Base-by-base conservation (phyloP, 2,888 invertebrate genomes). In the Callyntrura guangdongensis region DNA sequence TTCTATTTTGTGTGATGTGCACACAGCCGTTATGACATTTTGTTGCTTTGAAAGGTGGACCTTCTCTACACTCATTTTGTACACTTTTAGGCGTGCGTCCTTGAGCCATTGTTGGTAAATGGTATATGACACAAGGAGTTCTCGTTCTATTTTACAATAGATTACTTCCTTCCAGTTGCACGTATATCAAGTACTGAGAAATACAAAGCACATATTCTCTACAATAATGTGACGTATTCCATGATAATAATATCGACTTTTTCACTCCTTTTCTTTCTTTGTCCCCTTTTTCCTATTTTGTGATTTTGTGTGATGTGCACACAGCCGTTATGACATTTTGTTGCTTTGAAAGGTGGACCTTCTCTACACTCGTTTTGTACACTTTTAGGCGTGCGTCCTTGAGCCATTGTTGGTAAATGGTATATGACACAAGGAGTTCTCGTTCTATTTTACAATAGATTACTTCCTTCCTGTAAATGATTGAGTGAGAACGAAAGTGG, bases 381-480 rank as follows among this genome's bases (percentile, higher is more conserved):
- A 2, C 14, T 53, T 12, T 53, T 53, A 14, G 12, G 5, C n/a
- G 5, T 53, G n/a, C 2, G 12, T 14, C 14, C 53, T 53, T 12
- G 53, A n/a, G 53, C n/a, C 8, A 2, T 53, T 53, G n/a, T 53
- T 36, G 6, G 36, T 4, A 36, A 53, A n/a, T n/a, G 53, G 53
- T 9, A 9, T n/a, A 53, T 53, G 12, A 2, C n/a, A 53, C 9
- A 3, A 17, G 14, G 17, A 17, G 36, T 59, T n/a, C 59, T 17
- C 81, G 27, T 81, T 81, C 81, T 81, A 53, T 81, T 56, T 20
- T 22, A 1, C n/a, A 53, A 53, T 20, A 11, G n/a, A 67, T 49
- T 53, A 84, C 72, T 84, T 84, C 84, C 84, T 84, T 84, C 84
- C 84, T 84, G 82, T 22, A 17, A 14, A 17, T 74, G 45, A n/a